These are phyloP conservation scores for Sebastes steindachneri DNA, from an alignment of 2,797 vertebrate genomes.

Conservation along the genomic window DNA sequence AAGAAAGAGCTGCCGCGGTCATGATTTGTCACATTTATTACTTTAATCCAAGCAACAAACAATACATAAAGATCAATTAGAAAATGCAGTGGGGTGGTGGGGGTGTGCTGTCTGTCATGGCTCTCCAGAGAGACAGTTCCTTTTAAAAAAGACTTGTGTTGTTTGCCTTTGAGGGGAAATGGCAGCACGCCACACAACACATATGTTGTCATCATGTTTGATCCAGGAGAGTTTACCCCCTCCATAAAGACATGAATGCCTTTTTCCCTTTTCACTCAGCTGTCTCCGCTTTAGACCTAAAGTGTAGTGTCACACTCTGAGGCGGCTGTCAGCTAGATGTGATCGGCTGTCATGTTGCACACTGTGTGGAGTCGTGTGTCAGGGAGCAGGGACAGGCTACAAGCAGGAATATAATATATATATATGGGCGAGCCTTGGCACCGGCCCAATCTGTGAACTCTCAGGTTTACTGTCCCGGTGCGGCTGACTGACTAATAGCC, in stretches of 20 bases:
- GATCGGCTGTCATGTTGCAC: background rate
- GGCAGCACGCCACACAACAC: background rate
- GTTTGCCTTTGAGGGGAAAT: slow-evolving; percentile 1
- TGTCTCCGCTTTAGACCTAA: background rate
- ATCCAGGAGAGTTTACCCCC: background rate
- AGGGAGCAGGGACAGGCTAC: background rate
- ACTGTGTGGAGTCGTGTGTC: slow-evolving; percentile 2
- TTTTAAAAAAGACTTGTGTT: background rate
- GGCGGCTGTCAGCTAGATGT: background rate
- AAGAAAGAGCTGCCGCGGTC: background rate
- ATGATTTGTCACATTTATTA: slow-evolving; percentile 21
- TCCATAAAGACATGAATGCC: background rate
- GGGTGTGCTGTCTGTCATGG: background rate
- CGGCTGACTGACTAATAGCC: background rate
- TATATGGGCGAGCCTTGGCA: background rate
- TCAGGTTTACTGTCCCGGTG: background rate
- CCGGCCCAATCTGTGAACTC: background rate
- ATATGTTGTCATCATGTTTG: slow-evolving; percentile 5
- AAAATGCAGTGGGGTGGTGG: background rate
- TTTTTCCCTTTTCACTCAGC: background rate
- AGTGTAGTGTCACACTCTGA: background rate
- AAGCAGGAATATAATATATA: background rate
- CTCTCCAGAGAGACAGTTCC: slow-evolving; percentile 4
- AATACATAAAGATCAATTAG: background rate
- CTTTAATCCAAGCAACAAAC: slow-evolving; percentile 7